Evolutionary conservation across 2,797 vertebrate genomes (phyloP).

Genomic region (Delichon dasypus): DNA sequence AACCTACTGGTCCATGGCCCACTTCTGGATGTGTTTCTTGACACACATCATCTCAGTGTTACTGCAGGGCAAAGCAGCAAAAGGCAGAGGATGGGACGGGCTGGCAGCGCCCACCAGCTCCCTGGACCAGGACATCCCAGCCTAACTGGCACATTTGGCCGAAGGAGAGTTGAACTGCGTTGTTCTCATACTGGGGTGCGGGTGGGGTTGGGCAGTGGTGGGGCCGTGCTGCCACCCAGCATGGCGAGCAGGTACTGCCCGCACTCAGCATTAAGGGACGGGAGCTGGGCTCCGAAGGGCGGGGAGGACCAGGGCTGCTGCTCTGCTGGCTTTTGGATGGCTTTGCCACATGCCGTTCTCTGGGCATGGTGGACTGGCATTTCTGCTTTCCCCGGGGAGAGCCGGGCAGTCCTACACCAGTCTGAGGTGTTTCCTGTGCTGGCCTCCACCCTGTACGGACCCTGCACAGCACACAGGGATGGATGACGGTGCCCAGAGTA

Average conservation of each 20-base stretch:
- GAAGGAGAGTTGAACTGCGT: background rate
- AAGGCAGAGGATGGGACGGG: background rate
- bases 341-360: background rate
- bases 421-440: background rate
- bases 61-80: background rate
- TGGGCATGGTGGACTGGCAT: accelerated
- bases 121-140: background rate
- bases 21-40: background rate
- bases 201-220: background rate
- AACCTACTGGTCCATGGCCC: background rate
- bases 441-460: background rate
- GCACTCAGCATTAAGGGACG: background rate
- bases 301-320: background rate
- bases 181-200: background rate
- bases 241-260: background rate
- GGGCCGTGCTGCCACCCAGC: background rate
- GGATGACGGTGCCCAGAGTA: background rate
- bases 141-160: background rate
- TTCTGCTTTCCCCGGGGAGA: background rate
- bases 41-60: background rate
- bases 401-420: background rate
- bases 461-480: background rate
- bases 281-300: background rate
- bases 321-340: background rate
- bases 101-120: background rate